Conservation (phyloP, 1,140 invertebrate genomes). For the Planococcus citri region DNA sequence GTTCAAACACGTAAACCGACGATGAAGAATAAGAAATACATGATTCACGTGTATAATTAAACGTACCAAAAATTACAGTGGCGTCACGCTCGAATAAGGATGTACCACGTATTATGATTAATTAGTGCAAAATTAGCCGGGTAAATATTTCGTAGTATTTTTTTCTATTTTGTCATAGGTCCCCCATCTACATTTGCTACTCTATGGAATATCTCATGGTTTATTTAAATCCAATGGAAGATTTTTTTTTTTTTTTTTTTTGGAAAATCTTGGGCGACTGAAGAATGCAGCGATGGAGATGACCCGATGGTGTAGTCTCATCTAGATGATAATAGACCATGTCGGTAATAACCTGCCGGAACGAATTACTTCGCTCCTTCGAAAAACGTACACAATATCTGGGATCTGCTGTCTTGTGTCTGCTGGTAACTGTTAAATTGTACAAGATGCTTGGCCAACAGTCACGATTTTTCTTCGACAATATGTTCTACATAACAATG, state of each 20-base stretch:
- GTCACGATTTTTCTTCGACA: background rate
- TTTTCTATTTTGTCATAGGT: no score
- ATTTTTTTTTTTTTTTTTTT: no score
- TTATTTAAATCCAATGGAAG: no score
- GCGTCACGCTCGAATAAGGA: background rate
- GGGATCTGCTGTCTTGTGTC: background rate
- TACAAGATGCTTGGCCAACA: background rate
- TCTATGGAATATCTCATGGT: no score
- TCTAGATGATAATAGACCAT: conserved; percentile 9
- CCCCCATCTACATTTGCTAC: no score
- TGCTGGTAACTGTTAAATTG: background rate
- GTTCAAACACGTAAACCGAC: no score
- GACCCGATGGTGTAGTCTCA: background rate
- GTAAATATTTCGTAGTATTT: no score
- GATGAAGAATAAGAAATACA: no score
- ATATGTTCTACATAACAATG: conserved; percentile 9
- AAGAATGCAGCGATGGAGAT: background rate
- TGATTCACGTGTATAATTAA: background rate
- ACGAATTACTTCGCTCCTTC: conserved; percentile 4
- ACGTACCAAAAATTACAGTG: background rate
- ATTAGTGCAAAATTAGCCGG: no score
- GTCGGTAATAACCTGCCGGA: conserved; percentile 10
- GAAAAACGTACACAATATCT: background rate
- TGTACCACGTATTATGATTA: no score
- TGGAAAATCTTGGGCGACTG: background rate